Conservation (phyloP, 2,797 vertebrate species). For the Hypotaenidia okinawae region DNA sequence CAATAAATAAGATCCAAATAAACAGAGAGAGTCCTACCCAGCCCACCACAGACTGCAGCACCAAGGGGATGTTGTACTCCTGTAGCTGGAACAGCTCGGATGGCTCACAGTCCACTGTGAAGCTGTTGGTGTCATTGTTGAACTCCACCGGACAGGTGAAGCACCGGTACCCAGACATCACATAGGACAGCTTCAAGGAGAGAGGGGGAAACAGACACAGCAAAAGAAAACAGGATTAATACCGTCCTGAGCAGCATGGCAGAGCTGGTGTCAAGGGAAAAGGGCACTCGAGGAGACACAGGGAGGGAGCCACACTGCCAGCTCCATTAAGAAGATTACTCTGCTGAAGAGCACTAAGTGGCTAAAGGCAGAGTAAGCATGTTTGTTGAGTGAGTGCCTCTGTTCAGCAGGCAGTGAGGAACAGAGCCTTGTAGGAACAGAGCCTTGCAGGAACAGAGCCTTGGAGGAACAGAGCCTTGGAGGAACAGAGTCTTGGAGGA, state of each 20-base stretch:
- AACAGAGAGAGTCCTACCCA: conserved; percentile 82
- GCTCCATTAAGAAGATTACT: neutral
- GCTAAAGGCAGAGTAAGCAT: neutral
- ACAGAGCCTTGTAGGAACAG: no score
- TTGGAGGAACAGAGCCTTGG: no score
- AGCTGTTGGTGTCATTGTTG: conserved; percentile 95
- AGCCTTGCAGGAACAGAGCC: no score
- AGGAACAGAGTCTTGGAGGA: no score
- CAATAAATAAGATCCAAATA: neutral
- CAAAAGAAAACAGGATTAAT: neutral
- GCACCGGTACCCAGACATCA: conserved; percentile 93
- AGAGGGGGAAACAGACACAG: neutral
- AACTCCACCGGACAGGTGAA: conserved; percentile 98
- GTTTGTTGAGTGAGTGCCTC: neutral
- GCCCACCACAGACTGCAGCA: conserved; percentile 88
- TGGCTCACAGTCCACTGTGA: conserved; percentile 94
- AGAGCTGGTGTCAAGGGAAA: neutral
- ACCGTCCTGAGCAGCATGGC: neutral
- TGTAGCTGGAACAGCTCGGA: conserved; percentile 94
- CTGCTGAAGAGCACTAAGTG: neutral
- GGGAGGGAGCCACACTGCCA: neutral
- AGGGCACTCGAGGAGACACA: neutral
- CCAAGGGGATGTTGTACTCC: conserved; percentile 86
- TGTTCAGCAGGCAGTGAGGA: neutral
- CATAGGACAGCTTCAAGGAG: conserved; percentile 87